Percentiles rank a stretch among this genome's conserved stretches.
phyloP scores from a whole-genome alignment of 2,797 vertebrate genomes.

The Sardinella longiceps region DNA sequence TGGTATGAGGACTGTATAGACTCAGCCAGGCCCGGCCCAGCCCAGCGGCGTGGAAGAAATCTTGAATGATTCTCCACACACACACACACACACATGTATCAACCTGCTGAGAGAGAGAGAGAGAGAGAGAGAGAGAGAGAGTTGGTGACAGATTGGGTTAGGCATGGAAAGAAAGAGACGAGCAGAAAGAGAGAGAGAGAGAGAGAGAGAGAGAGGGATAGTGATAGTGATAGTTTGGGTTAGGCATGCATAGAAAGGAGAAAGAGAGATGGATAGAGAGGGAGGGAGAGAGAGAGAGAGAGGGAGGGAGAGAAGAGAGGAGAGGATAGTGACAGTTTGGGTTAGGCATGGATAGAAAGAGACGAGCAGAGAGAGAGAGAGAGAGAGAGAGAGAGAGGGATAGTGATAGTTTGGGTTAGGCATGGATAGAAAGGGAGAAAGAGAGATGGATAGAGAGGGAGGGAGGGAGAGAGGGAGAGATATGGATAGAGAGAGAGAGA shows the following conservation, averaged over 20 bases:
- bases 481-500: neutral
- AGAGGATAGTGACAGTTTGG: too few species aligned
- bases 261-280: too few species aligned
- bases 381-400: neutral
- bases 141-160: too few species aligned
- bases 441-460: too few species aligned
- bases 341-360: neutral
- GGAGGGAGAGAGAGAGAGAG: slow-evolving; percentile 40
- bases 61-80: slow-evolving; percentile 56
- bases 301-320: slow-evolving; percentile 41
- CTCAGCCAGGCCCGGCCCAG: slow-evolving; percentile 55
- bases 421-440: too few species aligned
- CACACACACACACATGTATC: too few species aligned
- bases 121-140: slow-evolving; percentile 40
- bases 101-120: slow-evolving; percentile 50
- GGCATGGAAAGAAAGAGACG: neutral
- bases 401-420: too few species aligned
- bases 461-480: too few species aligned
- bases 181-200: neutral
- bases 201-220: neutral
- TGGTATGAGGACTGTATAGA: too few species aligned
- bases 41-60: slow-evolving; percentile 58
- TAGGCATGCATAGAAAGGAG: too few species aligned
- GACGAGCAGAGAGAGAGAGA: neutral
- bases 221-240: too few species aligned